phyloP scores from a whole-genome alignment of 1,140 invertebrate genomes.

The Pissodes strobi region DNA sequence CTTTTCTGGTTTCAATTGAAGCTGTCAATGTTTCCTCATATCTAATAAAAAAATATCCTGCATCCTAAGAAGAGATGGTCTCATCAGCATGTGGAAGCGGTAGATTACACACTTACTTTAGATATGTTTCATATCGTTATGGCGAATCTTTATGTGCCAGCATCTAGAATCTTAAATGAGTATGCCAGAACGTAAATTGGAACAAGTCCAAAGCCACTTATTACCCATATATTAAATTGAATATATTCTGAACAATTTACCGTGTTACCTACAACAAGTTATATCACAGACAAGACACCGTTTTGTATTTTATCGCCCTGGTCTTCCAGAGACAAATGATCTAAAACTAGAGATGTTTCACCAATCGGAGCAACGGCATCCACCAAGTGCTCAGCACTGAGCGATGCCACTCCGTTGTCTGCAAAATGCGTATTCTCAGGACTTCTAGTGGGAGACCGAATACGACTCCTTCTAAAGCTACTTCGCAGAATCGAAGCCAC shows the following conservation, averaged over 20 bases:
- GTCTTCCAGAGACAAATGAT: slow-evolving; percentile 31
- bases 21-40: no score
- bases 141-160: no score
- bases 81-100: no score
- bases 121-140: no score
- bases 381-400: slow-evolving; percentile 63
- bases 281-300: slow-evolving; percentile 37
- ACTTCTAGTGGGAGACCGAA: slow-evolving; percentile 20
- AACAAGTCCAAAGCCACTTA: neutral
- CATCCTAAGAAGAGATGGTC: no score
- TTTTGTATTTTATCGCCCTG: slow-evolving; percentile 25
- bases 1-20: no score
- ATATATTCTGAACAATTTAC: neutral
- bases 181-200: neutral
- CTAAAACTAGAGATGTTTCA: slow-evolving; percentile 59
- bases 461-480: slow-evolving; percentile 60
- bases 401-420: slow-evolving; percentile 50
- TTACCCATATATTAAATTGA: neutral
- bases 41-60: no score
- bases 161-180: no score
- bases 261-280: slow-evolving; percentile 1
- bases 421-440: slow-evolving; percentile 33
- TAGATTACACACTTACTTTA: no score
- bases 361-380: slow-evolving; percentile 64
- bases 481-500: slow-evolving; percentile 64